A percentile compares a stretch with the other conserved stretches of the same genome.
phyloP scores from a whole-genome alignment of 2,797 vertebrate genomes.

The Petrocephalus sullivani region DNA sequence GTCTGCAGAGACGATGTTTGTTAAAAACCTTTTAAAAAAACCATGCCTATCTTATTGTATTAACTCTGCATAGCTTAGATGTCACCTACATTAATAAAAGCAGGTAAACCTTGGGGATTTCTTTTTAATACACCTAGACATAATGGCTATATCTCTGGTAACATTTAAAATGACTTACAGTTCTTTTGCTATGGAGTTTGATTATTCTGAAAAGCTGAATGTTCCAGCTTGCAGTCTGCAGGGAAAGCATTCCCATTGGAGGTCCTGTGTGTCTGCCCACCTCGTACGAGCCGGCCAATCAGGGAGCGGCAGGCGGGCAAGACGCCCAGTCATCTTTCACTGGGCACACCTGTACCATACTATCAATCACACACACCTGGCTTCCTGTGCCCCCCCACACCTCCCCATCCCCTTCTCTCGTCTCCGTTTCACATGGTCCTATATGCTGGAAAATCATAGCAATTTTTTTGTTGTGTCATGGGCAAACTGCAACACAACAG shows the following conservation, averaged over 20 bases:
- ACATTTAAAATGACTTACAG: neutral
- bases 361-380: neutral
- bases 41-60: neutral
- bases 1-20: neutral
- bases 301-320: neutral
- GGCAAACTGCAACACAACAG: neutral
- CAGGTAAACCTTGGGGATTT: neutral
- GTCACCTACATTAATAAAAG: neutral
- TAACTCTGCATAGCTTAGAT: neutral
- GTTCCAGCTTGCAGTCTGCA: neutral
- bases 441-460: neutral
- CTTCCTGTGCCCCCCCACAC: neutral
- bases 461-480: neutral
- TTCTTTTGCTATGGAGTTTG: neutral
- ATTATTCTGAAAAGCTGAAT: neutral
- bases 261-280: too few relatives aligned
- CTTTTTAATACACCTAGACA: neutral
- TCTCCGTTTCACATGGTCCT: neutral
- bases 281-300: neutral
- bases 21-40: neutral
- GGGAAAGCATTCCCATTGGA: neutral
- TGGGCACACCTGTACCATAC: neutral
- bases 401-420: neutral
- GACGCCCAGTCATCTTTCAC: neutral
- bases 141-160: neutral